phyloP scores from a whole-genome alignment of 2,888 invertebrate species.

The Clunio marinus region DNA sequence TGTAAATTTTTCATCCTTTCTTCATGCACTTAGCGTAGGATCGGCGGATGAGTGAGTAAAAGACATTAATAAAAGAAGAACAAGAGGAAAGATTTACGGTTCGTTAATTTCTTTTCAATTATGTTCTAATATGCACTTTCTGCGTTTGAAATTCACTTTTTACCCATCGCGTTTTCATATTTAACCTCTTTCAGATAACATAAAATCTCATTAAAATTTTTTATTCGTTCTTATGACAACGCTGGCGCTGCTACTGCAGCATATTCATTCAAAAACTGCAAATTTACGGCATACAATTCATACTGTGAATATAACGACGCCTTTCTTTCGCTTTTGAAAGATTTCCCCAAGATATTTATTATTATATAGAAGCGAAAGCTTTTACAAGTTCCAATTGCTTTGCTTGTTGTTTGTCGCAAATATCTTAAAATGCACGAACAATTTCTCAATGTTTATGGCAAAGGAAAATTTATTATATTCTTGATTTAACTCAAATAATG shows the following conservation, averaged over 20 bases:
- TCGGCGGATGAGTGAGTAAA: background rate
- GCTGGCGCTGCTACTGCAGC: background rate
- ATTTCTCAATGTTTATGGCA: too few relatives aligned
- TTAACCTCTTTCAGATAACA: background rate
- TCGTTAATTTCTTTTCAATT: conserved; percentile 15
- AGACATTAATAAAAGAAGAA: background rate
- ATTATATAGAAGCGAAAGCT: too few relatives aligned
- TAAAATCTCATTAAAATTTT: conserved; percentile 5
- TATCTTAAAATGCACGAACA: too few relatives aligned
- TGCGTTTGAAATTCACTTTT: background rate
- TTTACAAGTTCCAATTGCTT: too few relatives aligned
- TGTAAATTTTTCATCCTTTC: too few relatives aligned
- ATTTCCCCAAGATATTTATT: too few relatives aligned
- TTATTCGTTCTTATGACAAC: too few relatives aligned
- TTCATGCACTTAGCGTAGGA: too few relatives aligned
- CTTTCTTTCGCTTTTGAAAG: background rate
- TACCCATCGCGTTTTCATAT: background rate
- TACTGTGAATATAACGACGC: background rate
- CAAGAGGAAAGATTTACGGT: background rate
- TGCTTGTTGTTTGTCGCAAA: too few relatives aligned
- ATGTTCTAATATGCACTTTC: conserved; percentile 7
- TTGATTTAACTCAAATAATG: too few relatives aligned
- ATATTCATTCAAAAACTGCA: too few relatives aligned
- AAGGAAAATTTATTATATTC: too few relatives aligned
- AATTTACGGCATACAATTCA: background rate